A percentile compares a stretch with the other conserved stretches of the same genome.
These are phyloP conservation scores for Lepidotrigona ventralis DNA, from an alignment of 1,140 invertebrate genomes.

Conservation along the genomic window DNA sequence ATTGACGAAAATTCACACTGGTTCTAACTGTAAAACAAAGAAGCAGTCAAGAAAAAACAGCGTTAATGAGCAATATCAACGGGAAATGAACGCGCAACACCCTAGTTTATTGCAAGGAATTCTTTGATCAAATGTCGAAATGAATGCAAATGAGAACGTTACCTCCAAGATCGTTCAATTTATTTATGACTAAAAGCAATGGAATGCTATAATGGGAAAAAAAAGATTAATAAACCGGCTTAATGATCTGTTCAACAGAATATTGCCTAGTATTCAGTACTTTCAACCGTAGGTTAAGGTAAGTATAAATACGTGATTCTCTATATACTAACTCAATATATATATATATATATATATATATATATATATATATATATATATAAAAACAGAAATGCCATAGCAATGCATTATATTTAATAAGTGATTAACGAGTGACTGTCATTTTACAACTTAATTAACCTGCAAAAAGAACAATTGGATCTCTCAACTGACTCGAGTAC, in stretches of 20 bases:
- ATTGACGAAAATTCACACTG: neutral
- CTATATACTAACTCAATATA: too few species aligned
- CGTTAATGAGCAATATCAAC: neutral
- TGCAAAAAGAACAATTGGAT: neutral
- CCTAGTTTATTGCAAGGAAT: neutral
- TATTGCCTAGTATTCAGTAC: neutral
- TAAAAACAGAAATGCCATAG: neutral
- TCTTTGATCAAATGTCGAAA: slow-evolving; percentile 11
- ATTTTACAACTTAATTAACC: neutral
- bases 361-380: too few species aligned
- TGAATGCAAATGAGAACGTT: neutral
- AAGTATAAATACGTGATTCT: neutral
- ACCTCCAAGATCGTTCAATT: slow-evolving; percentile 2
- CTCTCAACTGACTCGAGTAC: neutral
- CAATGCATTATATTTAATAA: neutral
- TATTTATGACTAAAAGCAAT: slow-evolving; percentile 3
- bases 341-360: too few species aligned
- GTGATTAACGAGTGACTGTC: neutral
- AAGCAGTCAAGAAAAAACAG: neutral
- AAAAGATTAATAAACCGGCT: neutral
- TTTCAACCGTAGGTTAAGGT: too few species aligned
- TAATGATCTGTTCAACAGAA: neutral
- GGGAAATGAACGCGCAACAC: neutral
- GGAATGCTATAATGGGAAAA: too few species aligned
- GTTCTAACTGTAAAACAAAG: neutral